Base-by-base conservation (phyloP, 1,140 invertebrate species). In the Parapsyche elsis region DNA sequence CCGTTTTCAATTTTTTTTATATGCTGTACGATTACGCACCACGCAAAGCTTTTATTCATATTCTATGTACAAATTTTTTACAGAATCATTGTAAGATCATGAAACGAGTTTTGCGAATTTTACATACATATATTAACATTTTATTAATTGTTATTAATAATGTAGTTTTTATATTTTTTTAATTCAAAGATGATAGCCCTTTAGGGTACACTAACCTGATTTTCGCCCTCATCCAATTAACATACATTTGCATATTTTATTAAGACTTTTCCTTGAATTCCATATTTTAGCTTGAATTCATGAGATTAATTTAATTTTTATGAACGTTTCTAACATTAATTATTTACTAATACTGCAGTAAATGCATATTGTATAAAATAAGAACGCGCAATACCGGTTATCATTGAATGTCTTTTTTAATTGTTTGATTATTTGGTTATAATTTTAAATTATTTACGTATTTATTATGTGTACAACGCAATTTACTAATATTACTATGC, bases 221-320 rank as follows among this genome's bases (percentile, higher is more conserved):
- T 61, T 61, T 61, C 57, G 57, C 57, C 5, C 21, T 61, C 7
- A 16, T 21, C 19, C 16, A 19, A 61, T 61, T 61, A 61, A 0
- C 57, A 61, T 61, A 19, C 16, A 61, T 61, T 61, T 61, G 21
- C 57, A 61, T 61, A 61, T 21, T 61, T 61, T 19, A 19, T 19
- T 5, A 16, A 61, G 19, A 61, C 57, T 61, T 61, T 61, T 9
- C 5, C 9, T 61, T 19, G 19, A 61, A 19, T 61, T 61, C 21
- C 57, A 19, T 61, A 19, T 19, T 61, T 19, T 9, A 61, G 19
- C 16, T 9, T 19, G 57, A 61, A 21, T 21, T 61, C 19, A 19
- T 61, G 21, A 16, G 16, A 9, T 61, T 0, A 61, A 19, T 61
- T 19, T 61, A 61, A 61, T 61, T 61, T 19, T 61, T 19, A 19